These are phyloP conservation scores for Myotis findleyi DNA, from an alignment of 2,797 vertebrate species.

Conservation along the genomic window DNA sequence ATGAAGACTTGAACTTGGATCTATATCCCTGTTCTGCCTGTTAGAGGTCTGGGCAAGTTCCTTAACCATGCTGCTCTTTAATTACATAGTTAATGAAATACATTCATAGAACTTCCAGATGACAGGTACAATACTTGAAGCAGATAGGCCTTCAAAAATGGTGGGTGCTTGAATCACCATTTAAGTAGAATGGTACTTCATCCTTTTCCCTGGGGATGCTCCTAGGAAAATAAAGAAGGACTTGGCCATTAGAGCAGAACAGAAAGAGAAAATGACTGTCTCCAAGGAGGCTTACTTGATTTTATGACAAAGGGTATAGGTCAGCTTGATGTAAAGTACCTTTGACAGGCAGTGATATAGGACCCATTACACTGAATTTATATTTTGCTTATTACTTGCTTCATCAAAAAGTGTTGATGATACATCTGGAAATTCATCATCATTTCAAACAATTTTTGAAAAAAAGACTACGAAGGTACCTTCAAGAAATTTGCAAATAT, in stretches of 20 bases:
- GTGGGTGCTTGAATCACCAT: background rate
- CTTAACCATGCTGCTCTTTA: background rate
- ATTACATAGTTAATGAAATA: background rate
- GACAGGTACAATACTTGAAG: background rate
- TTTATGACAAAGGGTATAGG: background rate
- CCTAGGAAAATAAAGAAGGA: background rate
- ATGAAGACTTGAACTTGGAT: background rate
- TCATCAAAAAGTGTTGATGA: slow-evolving; percentile 25
- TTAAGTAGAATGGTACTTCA: background rate
- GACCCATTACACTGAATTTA: background rate
- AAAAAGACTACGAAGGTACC: background rate
- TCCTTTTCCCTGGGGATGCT: background rate
- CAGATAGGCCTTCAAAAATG: background rate
- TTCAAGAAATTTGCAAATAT: slow-evolving; percentile 25
- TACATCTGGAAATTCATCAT: slow-evolving; percentile 50
- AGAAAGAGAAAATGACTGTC: background rate
- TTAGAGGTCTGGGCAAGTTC: background rate
- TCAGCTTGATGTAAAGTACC: slow-evolving; percentile 48
- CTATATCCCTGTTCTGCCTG: background rate
- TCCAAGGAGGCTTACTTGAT: background rate
- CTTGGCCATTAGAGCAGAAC: background rate
- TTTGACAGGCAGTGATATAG: slow-evolving; percentile 25
- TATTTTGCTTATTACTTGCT: slow-evolving; percentile 50
- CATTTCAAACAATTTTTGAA: slow-evolving; percentile 26
- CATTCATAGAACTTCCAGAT: background rate